phyloP scores from a whole-genome alignment of 2,113 vertebrate species.

The Microcebus griseorufus region DNA sequence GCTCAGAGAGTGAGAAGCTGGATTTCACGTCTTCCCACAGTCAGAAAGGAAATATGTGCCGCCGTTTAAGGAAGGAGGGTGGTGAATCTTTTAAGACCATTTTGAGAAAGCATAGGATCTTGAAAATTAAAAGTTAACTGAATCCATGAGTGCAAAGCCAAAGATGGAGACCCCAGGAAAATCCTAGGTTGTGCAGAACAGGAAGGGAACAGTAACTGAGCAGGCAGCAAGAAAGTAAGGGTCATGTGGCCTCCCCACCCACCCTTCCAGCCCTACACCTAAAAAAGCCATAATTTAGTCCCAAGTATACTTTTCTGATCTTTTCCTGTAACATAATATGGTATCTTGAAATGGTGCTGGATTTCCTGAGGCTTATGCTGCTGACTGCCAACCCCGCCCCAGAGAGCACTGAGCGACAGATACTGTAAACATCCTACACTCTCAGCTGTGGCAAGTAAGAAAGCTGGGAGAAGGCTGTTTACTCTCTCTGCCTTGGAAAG shows the following conservation, averaged over 20 bases:
- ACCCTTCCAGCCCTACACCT: not conserved
- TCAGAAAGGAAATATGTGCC: conserved; percentile 18
- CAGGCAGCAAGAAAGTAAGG: not conserved
- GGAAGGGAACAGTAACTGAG: not conserved
- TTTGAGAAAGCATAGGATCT: conserved; percentile 4
- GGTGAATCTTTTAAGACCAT: not conserved
- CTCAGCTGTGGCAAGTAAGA: conserved; percentile 94
- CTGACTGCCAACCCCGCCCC: conserved; percentile 60
- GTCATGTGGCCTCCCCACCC: not conserved
- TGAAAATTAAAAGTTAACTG: not conserved
- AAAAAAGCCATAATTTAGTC: not conserved
- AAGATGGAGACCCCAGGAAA: not conserved
- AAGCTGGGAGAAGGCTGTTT: conserved; percentile 99
- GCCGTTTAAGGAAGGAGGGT: not conserved
- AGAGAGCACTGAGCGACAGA: conserved; percentile 89
- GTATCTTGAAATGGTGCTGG: conserved; percentile 31
- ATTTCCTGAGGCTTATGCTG: conserved; percentile 62
- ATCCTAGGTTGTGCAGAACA: not conserved
- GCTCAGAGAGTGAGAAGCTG: not conserved
- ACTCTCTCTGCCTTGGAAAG: conserved; percentile 93
- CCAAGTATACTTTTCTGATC: not conserved
- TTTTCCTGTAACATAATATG: not conserved
- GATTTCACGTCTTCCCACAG: conserved; percentile 35
- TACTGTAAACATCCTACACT: conserved; percentile 99
- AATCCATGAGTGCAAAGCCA: not conserved